phyloP scores from a whole-genome alignment of 2,888 invertebrate genomes.

The Heliconius aoede region DNA sequence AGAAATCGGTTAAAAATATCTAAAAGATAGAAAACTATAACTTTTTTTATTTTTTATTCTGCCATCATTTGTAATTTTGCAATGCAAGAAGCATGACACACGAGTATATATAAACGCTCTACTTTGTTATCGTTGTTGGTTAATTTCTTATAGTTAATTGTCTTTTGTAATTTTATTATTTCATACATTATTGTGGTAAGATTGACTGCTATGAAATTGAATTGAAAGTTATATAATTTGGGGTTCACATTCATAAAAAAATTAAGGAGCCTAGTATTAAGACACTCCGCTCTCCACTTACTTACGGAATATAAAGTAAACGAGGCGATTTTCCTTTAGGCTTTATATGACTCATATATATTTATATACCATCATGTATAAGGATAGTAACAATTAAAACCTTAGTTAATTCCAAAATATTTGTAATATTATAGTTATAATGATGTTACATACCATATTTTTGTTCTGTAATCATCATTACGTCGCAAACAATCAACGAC shows the following conservation, averaged over 20 bases:
- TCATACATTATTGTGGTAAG: too few species aligned
- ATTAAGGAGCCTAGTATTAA: too few species aligned
- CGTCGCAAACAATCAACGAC: neutral
- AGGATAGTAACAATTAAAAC: neutral
- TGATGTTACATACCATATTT: neutral
- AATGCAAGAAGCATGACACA: neutral
- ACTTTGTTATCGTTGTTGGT: neutral
- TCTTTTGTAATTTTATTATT: neutral
- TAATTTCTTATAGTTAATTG: neutral
- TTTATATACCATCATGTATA: neutral
- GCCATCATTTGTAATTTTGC: neutral
- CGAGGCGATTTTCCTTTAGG: too few species aligned
- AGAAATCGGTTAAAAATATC: too few species aligned
- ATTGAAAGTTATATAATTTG: too few species aligned
- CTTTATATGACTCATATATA: too few species aligned
- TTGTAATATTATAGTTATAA: neutral
- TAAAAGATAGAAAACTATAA: too few species aligned
- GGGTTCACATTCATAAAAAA: too few species aligned
- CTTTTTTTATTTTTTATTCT: neutral
- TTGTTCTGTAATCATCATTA: neutral
- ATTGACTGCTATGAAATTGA: too few species aligned
- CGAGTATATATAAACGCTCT: neutral
- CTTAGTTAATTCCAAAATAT: neutral
- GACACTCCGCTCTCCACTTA: too few species aligned
- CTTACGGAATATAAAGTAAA: too few species aligned